phyloP scores from a whole-genome alignment of 2,113 vertebrate genomes.

The Bostrychus sinensis region DNA sequence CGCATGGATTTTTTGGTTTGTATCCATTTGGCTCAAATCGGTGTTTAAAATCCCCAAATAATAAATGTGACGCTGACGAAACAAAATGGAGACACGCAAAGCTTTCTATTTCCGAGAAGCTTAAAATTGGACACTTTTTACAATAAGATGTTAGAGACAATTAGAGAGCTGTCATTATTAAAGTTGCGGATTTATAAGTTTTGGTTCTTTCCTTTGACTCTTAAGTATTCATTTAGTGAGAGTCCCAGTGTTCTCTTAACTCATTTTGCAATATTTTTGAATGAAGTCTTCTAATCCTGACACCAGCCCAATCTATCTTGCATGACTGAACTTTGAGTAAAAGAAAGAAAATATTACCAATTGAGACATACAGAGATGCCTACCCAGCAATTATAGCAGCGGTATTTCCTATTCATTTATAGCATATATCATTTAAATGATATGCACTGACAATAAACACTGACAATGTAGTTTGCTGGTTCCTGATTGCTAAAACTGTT shows the following conservation, averaged over 20 bases:
- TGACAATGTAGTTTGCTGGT: too few species aligned
- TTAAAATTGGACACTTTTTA: constrained; percentile 2
- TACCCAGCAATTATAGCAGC: too few species aligned
- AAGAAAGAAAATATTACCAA: not conserved
- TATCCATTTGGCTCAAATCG: constrained; percentile 46
- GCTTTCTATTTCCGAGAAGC: not conserved
- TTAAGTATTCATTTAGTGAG: not conserved
- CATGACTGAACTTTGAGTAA: not conserved
- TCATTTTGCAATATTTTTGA: not conserved
- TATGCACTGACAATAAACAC: too few species aligned
- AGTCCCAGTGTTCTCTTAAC: not conserved
- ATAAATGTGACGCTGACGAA: constrained; percentile 35
- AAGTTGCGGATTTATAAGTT: not conserved
- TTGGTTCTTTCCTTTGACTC: not conserved
- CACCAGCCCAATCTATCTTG: not conserved
- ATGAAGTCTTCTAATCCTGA: not conserved
- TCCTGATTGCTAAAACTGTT: too few species aligned
- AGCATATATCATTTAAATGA: too few species aligned
- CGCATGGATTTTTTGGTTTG: constrained; percentile 46
- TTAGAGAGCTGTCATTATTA: not conserved
- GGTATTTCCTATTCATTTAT: too few species aligned
- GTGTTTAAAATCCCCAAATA: constrained; percentile 43
- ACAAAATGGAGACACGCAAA: constrained; percentile 8
- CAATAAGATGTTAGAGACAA: not conserved
- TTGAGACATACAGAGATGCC: too few species aligned